A percentile compares a stretch with the other conserved stretches of the same genome.
Conservation (phyloP, 2,113 vertebrate genomes). For the Salvelinus sp. region DNA sequence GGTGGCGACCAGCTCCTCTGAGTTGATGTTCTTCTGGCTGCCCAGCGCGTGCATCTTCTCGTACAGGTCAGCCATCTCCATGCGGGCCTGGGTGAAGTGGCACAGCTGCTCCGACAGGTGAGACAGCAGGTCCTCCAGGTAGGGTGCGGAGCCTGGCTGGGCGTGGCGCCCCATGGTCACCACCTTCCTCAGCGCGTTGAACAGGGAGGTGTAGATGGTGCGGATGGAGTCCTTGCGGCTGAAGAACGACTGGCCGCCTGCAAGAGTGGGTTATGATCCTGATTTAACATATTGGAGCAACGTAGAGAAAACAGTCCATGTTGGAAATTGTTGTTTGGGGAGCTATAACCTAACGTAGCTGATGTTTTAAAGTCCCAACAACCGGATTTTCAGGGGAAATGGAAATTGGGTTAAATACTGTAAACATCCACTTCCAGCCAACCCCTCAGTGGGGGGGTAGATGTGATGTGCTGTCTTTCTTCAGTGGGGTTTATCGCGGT, state of each 20-base stretch:
- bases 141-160: conserved; percentile 77
- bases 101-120: conserved; percentile 98
- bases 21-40: conserved; percentile 89
- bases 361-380: no score
- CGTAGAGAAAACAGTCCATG: neutral
- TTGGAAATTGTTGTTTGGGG: neutral
- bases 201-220: conserved; percentile 92
- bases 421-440: no score
- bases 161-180: conserved; percentile 82
- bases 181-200: conserved; percentile 93
- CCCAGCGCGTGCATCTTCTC: conserved; percentile 95
- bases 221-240: conserved; percentile 96
- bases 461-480: no score
- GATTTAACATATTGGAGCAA: neutral
- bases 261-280: conserved; percentile 7
- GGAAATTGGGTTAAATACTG: no score
- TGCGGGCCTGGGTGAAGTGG: conserved; percentile 94
- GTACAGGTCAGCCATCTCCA: conserved; percentile 96
- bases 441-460: no score
- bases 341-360: no score
- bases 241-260: conserved; percentile 98
- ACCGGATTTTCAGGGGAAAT: no score
- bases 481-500: no score
- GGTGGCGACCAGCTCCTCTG: conserved; percentile 86
- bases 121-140: conserved; percentile 93